These are phyloP conservation scores for Varanus salvator DNA, from an alignment of 2,113 vertebrate species.

Conservation along the genomic window DNA sequence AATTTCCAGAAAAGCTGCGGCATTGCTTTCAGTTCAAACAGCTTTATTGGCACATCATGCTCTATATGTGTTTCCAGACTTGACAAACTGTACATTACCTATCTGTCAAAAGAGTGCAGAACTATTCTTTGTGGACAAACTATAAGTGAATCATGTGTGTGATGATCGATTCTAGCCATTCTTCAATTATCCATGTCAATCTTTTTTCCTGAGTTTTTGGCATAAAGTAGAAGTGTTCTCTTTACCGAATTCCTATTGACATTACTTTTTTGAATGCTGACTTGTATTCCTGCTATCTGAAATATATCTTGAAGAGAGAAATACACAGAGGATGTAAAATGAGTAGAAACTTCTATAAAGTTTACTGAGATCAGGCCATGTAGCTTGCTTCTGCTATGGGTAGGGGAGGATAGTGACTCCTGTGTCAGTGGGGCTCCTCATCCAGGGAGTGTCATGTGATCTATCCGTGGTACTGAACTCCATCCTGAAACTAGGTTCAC, in stretches of 20 bases:
- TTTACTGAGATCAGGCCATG: no score
- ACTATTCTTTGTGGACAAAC: neutral
- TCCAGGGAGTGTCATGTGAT: no score
- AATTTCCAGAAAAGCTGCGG: neutral
- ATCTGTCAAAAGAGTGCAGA: conserved; percentile 9
- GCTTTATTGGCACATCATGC: neutral
- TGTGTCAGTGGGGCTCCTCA: no score
- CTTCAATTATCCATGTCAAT: no score
- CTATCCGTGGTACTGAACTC: no score
- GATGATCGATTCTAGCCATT: no score
- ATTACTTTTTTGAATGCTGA: neutral
- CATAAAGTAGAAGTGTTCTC: neutral
- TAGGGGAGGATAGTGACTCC: no score
- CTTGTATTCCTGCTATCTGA: neutral
- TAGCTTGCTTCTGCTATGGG: no score
- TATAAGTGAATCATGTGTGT: neutral
- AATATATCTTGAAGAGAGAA: neutral
- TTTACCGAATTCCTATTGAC: neutral
- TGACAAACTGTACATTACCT: accelerated
- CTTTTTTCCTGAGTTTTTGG: neutral
- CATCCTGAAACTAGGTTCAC: no score
- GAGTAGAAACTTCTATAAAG: no score
- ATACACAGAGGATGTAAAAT: no score
- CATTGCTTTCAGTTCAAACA: conserved; percentile 1
- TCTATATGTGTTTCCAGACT: neutral